Evolutionary conservation across 2,888 invertebrate genomes (phyloP), one percentile per base, ranked within the genome.

Genomic region (Campopleginae sp.): DNA sequence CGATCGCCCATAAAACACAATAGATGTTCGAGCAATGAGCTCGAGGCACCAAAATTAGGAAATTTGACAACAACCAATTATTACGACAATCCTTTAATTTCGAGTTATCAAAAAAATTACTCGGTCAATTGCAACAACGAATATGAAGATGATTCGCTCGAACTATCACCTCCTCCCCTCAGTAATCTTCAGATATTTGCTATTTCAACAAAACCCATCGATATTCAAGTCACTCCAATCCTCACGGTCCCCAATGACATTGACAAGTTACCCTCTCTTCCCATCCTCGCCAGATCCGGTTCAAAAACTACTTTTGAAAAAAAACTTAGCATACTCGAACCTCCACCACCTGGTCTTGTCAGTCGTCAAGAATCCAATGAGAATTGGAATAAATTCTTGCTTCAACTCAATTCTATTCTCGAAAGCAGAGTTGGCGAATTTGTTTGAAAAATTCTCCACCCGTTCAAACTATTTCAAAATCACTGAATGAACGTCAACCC

Each of bases 351-450:
- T 2, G 92, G 92, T 14, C 75, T 93, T 27, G 93, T 94, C 27
- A 93, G 92, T 83, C 90, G 94, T 46, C 89, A 93, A 65, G 94
- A 94, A 70, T 94, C 94, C 7, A 94, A 93, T 84, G 94, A 94
- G 72, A 94, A 94, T 86, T 95, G 95, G 95, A 94, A 94, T 86
- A 91, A 92, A 65, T 95, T 95, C 89, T 89, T 95, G 48, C 86
- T 92, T 1, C 94, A 94, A 86, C 90, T 95, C 46, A 94, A 95
- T 87, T 93, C 93, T 31, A 94, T 95, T 82, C 92, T 95, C 75
- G 94, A 94, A 86, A 94, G 91, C 84, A 94, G 94, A 90, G 91
- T 90, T 70, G 94, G 93, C 23, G 94, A 94, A 89, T 94, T 94
- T 88, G 94, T 95, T 79, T 95, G 92, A 91, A 58, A 54, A 42